Conservation (phyloP, 2,888 invertebrate species). For the Synanthedon myopaeformis region DNA sequence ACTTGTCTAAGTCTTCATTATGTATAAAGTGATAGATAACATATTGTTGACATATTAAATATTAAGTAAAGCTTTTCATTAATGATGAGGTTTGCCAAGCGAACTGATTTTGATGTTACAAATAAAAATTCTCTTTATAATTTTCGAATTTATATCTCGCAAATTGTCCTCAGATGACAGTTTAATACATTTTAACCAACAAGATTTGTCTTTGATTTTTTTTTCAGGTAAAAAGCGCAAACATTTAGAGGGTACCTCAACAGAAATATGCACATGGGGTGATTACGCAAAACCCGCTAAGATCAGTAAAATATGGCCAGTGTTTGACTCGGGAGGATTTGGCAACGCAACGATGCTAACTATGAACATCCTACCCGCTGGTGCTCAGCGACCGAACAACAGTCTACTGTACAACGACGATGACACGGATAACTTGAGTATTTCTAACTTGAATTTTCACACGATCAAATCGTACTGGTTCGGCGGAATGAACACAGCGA, state of each 20-base stretch:
- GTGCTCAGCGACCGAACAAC: slow-evolving; percentile 17
- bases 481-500: slow-evolving; percentile 40
- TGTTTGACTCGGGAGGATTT: slow-evolving; percentile 64
- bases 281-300: slow-evolving; percentile 45
- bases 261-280: slow-evolving; percentile 39
- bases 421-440: slow-evolving; percentile 11
- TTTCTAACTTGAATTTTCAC: slow-evolving; percentile 21
- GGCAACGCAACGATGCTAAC: slow-evolving; percentile 34
- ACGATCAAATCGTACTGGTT: slow-evolving; percentile 33
- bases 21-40: too few species aligned
- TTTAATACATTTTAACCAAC: not conserved
- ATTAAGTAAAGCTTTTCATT: too few species aligned
- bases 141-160: too few species aligned
- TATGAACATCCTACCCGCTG: slow-evolving; percentile 22
- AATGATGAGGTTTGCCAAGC: too few species aligned
- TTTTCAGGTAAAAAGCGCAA: slow-evolving; percentile 57
- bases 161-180: too few species aligned
- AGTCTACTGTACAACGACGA: slow-evolving; percentile 31
- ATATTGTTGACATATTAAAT: too few species aligned
- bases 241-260: slow-evolving; percentile 32
- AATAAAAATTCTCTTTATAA: too few species aligned
- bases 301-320: slow-evolving; percentile 60
- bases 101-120: too few species aligned
- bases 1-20: too few species aligned
- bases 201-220: not conserved